These are phyloP conservation scores for Eupeodes luniger DNA, from an alignment of 2,888 invertebrate genomes.

Conservation along the genomic window DNA sequence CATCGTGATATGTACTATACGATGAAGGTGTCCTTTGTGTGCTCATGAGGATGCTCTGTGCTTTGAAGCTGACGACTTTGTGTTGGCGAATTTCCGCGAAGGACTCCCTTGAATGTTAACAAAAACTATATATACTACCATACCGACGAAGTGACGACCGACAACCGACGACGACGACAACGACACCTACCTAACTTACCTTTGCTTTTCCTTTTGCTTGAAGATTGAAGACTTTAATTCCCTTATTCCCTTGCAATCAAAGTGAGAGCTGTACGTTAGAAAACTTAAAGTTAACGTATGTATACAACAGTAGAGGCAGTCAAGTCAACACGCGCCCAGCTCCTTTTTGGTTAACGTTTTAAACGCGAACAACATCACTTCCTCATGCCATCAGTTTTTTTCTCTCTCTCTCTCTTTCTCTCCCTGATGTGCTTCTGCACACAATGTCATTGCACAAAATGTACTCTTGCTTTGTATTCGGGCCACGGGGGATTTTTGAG, in stretches of 20 bases:
- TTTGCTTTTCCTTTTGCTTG: not conserved
- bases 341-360: slow-evolving; percentile 39
- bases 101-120: slow-evolving; percentile 18
- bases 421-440: not conserved
- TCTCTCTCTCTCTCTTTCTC: too few species aligned
- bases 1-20: not conserved
- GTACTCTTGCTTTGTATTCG: slow-evolving; percentile 22
- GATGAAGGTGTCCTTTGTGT: slow-evolving; percentile 4
- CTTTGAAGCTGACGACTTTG: not conserved
- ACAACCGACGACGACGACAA: not conserved
- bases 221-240: slow-evolving; percentile 35
- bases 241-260: slow-evolving; percentile 63
- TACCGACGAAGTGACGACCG: not conserved
- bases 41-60: slow-evolving; percentile 18
- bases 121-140: slow-evolving; percentile 9
- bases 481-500: slow-evolving; percentile 16
- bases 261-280: slow-evolving; percentile 37
- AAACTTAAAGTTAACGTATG: not conserved
- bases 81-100: slow-evolving; percentile 19
- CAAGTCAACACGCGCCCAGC: not conserved
- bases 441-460: slow-evolving; percentile 28
- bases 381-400: slow-evolving; percentile 23
- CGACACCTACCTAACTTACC: not conserved
- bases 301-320: not conserved
- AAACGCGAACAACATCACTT: slow-evolving; percentile 4